A percentile compares a stretch with the other conserved stretches of the same genome.
Conservation (phyloP, 2,113 vertebrate species). For the Emydura subglobosa region DNA sequence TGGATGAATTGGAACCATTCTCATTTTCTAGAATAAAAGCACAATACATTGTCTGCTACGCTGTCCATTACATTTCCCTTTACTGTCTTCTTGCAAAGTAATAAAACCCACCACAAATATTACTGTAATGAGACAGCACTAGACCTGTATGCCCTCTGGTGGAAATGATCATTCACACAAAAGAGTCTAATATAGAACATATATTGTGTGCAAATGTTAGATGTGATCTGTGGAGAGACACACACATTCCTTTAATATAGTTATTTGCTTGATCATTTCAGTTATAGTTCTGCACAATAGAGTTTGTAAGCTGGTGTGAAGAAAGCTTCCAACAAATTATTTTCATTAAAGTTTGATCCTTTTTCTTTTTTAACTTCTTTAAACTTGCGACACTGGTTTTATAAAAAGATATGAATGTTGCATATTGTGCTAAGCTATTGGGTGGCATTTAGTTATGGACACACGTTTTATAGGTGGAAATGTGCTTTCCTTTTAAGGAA, state of each 20-base stretch:
- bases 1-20: neutral
- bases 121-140: neutral
- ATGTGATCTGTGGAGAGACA: slow-evolving; percentile 7
- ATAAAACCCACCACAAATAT: neutral
- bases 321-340: neutral
- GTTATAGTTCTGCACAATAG: neutral
- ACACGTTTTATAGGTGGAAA: neutral
- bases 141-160: slow-evolving; percentile 71
- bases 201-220: neutral
- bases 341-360: neutral
- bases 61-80: neutral
- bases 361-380: neutral
- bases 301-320: slow-evolving; percentile 9
- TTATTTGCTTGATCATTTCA: neutral
- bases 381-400: neutral
- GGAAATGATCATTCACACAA: slow-evolving; percentile 36
- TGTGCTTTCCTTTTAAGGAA: slow-evolving; percentile 84
- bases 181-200: neutral
- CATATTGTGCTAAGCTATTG: neutral
- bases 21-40: neutral
- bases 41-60: neutral
- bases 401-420: slow-evolving; percentile 7
- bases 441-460: neutral
- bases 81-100: neutral
- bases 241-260: neutral